Evolutionary conservation across 2,888 invertebrate species (phyloP).

Genomic region (Ennomos erosarius): DNA sequence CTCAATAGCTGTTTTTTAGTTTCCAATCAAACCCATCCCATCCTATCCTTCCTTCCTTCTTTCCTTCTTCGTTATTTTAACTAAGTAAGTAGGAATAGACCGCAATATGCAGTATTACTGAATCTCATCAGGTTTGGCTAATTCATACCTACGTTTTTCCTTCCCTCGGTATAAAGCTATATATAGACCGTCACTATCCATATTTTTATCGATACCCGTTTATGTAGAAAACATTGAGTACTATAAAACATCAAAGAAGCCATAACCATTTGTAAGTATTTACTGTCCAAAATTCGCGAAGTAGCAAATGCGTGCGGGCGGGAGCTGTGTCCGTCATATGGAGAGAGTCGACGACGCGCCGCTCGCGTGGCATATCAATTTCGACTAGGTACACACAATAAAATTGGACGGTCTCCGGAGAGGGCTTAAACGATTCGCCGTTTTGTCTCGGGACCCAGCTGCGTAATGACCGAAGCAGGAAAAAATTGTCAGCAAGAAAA

Average conservation of each 20-base stretch:
- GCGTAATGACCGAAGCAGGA: slow-evolving; percentile 84
- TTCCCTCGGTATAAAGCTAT: slow-evolving; percentile 16
- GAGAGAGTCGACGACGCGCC: slow-evolving; percentile 59
- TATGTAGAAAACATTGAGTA: slow-evolving; percentile 29
- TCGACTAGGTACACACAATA: slow-evolving; percentile 83
- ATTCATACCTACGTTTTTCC: slow-evolving; percentile 12
- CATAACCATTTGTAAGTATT: slow-evolving; percentile 46
- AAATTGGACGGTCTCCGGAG: slow-evolving; percentile 84
- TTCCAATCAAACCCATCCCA: too few relatives aligned
- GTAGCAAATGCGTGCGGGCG: slow-evolving; percentile 57
- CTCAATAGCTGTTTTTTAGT: too few relatives aligned
- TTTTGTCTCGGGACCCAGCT: slow-evolving; percentile 85
- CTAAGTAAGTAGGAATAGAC: too few relatives aligned
- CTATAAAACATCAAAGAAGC: slow-evolving; percentile 42
- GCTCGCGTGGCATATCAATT: slow-evolving; percentile 83
- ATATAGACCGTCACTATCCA: slow-evolving; percentile 19
- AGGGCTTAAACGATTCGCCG: slow-evolving; percentile 85
- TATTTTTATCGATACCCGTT: slow-evolving; percentile 24
- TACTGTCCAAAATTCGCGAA: slow-evolving; percentile 54
- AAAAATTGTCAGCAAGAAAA: slow-evolving; percentile 86
- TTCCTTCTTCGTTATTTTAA: too few relatives aligned
- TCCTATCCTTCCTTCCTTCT: too few relatives aligned
- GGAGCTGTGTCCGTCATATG: slow-evolving; percentile 65
- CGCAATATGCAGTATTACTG: not conserved
- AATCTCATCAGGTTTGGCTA: slow-evolving; percentile 1